Conservation (phyloP, 30 jellyfish, hydroid and myxozoan genomes). For the Nemopilema nomurai region DNA sequence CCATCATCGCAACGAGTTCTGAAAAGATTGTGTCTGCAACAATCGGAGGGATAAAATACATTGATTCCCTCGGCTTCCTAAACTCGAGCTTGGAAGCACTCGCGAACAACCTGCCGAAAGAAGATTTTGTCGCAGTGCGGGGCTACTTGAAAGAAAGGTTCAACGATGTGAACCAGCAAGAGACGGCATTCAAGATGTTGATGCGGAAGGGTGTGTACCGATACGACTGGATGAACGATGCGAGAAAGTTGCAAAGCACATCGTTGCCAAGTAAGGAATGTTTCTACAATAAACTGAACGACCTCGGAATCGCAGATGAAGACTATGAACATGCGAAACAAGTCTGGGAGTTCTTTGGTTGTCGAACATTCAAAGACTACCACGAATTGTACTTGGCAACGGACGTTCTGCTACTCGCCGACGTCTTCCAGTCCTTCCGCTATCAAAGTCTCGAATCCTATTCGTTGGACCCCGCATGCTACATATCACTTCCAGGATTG, state of each 20-base stretch:
- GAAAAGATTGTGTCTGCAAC: not conserved
- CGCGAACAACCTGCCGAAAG: conserved; percentile 21
- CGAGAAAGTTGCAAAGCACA: conserved; percentile 21
- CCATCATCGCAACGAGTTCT: not conserved
- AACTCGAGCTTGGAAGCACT: conserved; percentile 43
- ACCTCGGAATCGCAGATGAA: conserved; percentile 17
- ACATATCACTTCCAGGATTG: no score
- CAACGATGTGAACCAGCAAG: not conserved
- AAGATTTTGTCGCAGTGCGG: conserved; percentile 9
- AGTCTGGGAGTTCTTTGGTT: conserved; percentile 19
- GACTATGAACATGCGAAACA: conserved; percentile 56
- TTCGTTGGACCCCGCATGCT: conserved; percentile 50
- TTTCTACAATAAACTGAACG: conserved; percentile 10
- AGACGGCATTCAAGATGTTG: conserved; percentile 13
- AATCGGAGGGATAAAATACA: conserved; percentile 7
- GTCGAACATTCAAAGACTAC: conserved; percentile 32
- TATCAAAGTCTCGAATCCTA: conserved; percentile 24
- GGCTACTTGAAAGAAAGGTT: not conserved
- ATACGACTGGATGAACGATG: conserved; percentile 65
- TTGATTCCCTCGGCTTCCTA: conserved; percentile 51
- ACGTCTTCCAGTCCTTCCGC: conserved; percentile 52
- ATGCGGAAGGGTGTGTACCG: conserved; percentile 75
- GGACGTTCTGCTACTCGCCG: conserved; percentile 53
- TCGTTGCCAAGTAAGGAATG: conserved; percentile 46
- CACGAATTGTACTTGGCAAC: conserved; percentile 46